Evolutionary conservation across 1,140 invertebrate species (phyloP).

Genomic region (Camponotus floridanus): DNA sequence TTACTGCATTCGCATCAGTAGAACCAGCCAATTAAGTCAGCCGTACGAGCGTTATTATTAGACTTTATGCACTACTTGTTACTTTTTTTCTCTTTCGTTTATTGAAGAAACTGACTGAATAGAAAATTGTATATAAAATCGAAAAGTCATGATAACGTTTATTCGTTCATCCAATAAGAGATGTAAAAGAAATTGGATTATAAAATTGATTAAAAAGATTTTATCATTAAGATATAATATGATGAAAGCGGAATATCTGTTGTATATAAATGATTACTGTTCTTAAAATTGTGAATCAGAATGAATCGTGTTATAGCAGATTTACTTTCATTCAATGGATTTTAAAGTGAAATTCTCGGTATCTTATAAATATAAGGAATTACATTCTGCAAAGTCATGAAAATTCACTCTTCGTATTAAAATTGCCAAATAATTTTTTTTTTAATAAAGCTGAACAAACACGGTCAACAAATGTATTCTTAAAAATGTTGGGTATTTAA

Average conservation of each 20-base stretch:
- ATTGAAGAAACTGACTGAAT: background rate
- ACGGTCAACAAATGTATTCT: background rate
- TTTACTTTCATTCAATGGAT: constrained; percentile 7
- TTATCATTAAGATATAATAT: background rate
- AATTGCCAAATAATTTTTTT: constrained; percentile 19
- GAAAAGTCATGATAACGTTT: background rate
- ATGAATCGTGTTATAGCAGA: background rate
- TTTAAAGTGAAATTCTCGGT: background rate
- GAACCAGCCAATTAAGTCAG: constrained; percentile 47
- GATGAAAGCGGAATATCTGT: background rate
- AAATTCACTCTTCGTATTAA: constrained; percentile 6
- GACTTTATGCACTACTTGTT: constrained; percentile 21
- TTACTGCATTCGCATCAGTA: constrained; percentile 13
- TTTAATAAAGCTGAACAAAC: background rate
- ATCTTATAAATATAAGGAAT: background rate
- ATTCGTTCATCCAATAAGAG: background rate
- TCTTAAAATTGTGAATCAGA: background rate
- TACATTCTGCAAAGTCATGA: constrained; percentile 3
- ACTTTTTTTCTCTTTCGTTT: constrained; percentile 6
- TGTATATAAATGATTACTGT: background rate
- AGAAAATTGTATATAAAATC: background rate
- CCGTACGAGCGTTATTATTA: background rate
- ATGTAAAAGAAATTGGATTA: background rate
- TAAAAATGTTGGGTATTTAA: background rate
- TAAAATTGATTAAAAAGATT: background rate